Base-by-base conservation (phyloP, 1,140 invertebrate species). In the Drosophila pseudoobscura region DNA sequence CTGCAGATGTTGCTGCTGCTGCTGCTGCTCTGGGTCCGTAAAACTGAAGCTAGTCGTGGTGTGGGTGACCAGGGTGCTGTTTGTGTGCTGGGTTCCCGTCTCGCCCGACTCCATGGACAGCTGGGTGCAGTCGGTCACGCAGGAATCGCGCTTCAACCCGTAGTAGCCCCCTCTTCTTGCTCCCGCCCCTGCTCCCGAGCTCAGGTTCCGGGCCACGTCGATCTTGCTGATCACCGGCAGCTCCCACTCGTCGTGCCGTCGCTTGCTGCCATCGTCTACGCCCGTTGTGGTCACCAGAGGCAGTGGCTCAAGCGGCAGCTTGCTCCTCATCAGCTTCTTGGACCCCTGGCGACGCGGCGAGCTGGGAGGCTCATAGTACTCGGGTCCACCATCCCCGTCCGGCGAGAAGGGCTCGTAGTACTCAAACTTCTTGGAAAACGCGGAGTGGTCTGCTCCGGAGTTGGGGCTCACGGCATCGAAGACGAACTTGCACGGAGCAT, bases 391-490 rank as follows among this genome's bases (percentile, higher is more conserved):
- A n/a, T 91, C 90, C 9, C 89, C 90, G 13, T 91, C 90, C 1
- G 90, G 90, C 0, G 90, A 89, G n/a, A 91, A 84, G 44, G 90
- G 90, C 15, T 91, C 90, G 47, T 91, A 91, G 49, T 91, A 91
- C 35, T 91, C 90, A 47, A 91, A 91, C 56, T 91, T 91, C 45
- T 80, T 65, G 15, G 71, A 68, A 44, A 63, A 11, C 24, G 60
- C 59, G 6, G 62, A 29, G 57, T 69, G 47, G 61, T 74, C 43
- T 72, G 53, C 46, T n/a, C 75, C 70, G 0, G 87, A 84, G 31
- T 70, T 72, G 1, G 68, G 58, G 55, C 90, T 91, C 15, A 92
- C 88, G 3, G 91, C 90, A 75, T 91, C 91, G 44, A 91, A 92
- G 15, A 91, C 91, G 20, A 91, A 92, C 41, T 91, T 90, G 6